Base-by-base conservation (phyloP, 2,888 invertebrate species). In the Rhabditoides inermis region DNA sequence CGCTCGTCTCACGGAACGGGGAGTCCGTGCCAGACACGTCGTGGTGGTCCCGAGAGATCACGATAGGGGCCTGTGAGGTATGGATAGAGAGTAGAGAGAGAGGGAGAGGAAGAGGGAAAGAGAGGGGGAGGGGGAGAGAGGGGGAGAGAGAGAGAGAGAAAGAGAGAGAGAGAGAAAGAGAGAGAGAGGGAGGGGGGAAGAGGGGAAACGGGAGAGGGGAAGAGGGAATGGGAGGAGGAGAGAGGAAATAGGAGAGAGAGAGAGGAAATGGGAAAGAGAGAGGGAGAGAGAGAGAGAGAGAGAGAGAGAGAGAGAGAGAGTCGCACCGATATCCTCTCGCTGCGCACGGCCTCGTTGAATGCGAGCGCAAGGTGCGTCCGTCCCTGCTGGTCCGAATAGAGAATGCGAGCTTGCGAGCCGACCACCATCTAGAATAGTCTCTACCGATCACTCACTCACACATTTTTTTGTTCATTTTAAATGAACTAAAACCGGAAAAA, bases 11-110 rank as follows among this genome's bases (percentile, higher is more conserved):
- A 26, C 84, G 70, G 57, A 59, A 66, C 1, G 84, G 84, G 60
- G 82, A 82, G 75, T 84, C 84, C 1, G 83, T 82, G 18, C 84
- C 83, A 56, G 82, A 82, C 25, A 84, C 84, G 70, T 84, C 84
- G 73, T 84, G 84, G 68, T 84, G 84, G 72, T 84, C 84, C 10
- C 84, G 72, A 56, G 82, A 82, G 26, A 84, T 75, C 2, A 84
- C 81, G n/a, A 84, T 78, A 5, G 83, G 81, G 2, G 78, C 82
- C 79, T 81, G 58, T 4, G 67, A 49, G n/a, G 35, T 28, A 47
- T 20, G 28, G 23, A 45, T 28, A 5, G 15, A 28, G 28, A 20
- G 15, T 20, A 28, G 26, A 15, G 32, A 15, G 15, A 32, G 15
- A 32, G 7, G 10, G 32, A 10, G 32, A 32, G 15, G 15, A 32